Percentiles rank a stretch among this genome's conserved stretches.
phyloP scores from a whole-genome alignment of 2,797 vertebrate genomes.

The Kryptolebias ocellatus region DNA sequence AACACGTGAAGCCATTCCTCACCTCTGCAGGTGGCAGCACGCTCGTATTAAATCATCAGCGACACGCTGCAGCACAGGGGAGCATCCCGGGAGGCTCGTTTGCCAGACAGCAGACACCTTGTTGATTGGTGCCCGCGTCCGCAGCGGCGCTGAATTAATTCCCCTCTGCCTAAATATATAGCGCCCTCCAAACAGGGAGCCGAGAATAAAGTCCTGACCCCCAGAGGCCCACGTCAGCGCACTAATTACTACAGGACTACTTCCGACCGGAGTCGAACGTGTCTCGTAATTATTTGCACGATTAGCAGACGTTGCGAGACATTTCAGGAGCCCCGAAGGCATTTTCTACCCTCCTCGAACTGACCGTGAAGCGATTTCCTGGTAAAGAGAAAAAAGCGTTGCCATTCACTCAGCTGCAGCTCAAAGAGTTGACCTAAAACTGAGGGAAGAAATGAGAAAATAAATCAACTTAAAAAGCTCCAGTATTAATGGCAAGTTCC shows the following conservation, averaged over 20 bases:
- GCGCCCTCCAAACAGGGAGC: slow-evolving; percentile 37
- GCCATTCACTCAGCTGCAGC: neutral
- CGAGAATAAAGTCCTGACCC: slow-evolving; percentile 45
- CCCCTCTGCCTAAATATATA: slow-evolving; percentile 69
- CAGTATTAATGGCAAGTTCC: too few relatives aligned
- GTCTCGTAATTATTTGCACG: neutral
- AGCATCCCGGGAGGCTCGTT: slow-evolving; percentile 59
- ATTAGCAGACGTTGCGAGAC: neutral
- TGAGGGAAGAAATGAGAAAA: neutral
- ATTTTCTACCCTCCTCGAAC: neutral
- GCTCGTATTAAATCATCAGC: slow-evolving; percentile 23
- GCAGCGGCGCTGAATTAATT: slow-evolving; percentile 52
- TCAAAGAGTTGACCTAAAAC: too few relatives aligned
- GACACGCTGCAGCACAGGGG: slow-evolving; percentile 7
- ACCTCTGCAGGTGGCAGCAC: slow-evolving; percentile 6
- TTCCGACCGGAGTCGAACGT: slow-evolving; percentile 40
- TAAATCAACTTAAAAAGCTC: neutral
- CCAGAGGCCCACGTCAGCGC: slow-evolving; percentile 49
- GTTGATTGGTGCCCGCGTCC: slow-evolving; percentile 13
- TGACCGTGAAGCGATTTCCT: neutral
- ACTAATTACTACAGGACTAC: slow-evolving; percentile 57
- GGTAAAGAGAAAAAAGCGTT: too few relatives aligned
- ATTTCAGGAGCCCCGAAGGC: neutral
- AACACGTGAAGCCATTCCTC: slow-evolving; percentile 14
- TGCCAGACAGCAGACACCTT: slow-evolving; percentile 44